A percentile compares a stretch with the other conserved stretches of the same genome.
These are phyloP conservation scores for Pitangus sulphuratus DNA, from an alignment of 2,797 vertebrate species.

Conservation along the genomic window DNA sequence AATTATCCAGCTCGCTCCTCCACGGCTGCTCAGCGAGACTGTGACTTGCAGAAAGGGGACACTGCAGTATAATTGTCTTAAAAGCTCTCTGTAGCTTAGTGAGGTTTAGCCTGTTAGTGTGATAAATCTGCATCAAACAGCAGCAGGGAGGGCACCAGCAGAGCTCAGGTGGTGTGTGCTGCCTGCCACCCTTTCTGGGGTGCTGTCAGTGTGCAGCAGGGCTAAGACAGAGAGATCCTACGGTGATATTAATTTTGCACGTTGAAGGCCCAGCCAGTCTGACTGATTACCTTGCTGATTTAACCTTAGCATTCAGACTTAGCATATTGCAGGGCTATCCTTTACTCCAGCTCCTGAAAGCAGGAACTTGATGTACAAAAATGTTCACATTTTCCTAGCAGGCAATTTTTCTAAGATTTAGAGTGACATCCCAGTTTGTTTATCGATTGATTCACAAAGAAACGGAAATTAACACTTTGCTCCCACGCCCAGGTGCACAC, in stretches of 20 bases:
- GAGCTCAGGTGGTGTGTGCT: neutral
- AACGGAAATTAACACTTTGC: neutral
- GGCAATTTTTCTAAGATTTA: constrained; percentile 43
- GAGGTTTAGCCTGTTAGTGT: constrained; percentile 44
- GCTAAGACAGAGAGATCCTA: neutral
- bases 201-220: neutral
- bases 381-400: neutral
- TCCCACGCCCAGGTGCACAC: neutral
- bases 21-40: neutral
- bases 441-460: neutral
- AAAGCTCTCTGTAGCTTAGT: constrained; percentile 65
- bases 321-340: neutral
- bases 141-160: neutral
- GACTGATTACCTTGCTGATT: neutral
- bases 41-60: constrained; percentile 40
- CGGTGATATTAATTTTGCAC: neutral
- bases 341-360: constrained; percentile 2
- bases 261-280: neutral
- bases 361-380: constrained; percentile 26
- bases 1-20: constrained; percentile 42
- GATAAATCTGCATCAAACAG: constrained; percentile 39
- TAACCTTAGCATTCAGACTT: neutral
- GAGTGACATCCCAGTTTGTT: constrained; percentile 40
- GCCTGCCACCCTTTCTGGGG: neutral
- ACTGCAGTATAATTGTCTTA: constrained; percentile 64